These are phyloP conservation scores for Temnopleurus reevesii DNA, from an alignment of 53 echinoderm and acorn worm species.

Conservation along the genomic window DNA sequence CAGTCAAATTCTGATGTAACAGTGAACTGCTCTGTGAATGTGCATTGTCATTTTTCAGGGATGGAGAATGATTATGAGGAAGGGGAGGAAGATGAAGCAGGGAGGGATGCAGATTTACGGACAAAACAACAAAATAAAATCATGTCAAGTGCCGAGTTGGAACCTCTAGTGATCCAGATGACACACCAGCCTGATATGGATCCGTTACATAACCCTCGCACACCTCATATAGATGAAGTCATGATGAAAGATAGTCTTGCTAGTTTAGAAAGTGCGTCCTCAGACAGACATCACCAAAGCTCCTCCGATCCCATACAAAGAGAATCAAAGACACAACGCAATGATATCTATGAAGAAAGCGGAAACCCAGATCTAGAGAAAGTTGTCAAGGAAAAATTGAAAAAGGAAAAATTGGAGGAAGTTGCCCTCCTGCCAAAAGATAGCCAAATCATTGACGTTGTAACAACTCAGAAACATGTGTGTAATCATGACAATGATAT, in stretches of 20 bases:
- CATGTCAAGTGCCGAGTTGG: conserved; percentile 49
- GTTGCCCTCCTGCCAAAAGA: conserved; percentile 45
- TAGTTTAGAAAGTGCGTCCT: background rate
- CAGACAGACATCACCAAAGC: background rate
- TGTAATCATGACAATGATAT: background rate
- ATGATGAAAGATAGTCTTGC: conserved; percentile 45
- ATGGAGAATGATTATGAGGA: background rate
- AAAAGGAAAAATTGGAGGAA: conserved; percentile 37
- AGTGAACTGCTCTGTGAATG: conserved; percentile 45
- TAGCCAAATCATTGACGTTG: conserved; percentile 46
- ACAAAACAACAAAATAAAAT: conserved; percentile 8
- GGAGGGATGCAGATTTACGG: background rate
- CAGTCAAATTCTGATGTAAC: conserved; percentile 25
- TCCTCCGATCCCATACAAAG: background rate
- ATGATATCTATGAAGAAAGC: background rate
- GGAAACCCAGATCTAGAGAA: background rate
- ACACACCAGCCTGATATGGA: conserved; percentile 24
- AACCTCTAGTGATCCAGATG: conserved; percentile 52
- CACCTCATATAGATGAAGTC: conserved; percentile 55
- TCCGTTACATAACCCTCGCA: conserved; percentile 13
- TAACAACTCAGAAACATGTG: background rate
- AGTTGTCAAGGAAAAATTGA: conserved; percentile 5
- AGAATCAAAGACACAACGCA: background rate
- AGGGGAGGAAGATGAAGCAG: background rate
- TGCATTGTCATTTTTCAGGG: conserved; percentile 47